These are phyloP conservation scores for Aporophyla nigra DNA, from an alignment of 2,888 invertebrate genomes.

Conservation along the genomic window DNA sequence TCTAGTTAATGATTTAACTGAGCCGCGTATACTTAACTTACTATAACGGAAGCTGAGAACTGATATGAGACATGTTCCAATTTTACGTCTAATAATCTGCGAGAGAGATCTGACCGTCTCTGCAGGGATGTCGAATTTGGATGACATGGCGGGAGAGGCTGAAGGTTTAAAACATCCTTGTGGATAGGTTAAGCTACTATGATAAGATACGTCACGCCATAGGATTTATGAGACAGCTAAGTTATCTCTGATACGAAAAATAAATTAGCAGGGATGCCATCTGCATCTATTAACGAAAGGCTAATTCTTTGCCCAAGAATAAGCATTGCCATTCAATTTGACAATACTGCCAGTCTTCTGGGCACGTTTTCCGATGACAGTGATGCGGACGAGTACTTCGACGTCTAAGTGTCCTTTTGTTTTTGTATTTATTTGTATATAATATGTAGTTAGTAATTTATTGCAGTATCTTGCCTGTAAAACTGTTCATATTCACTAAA, in stretches of 20 bases:
- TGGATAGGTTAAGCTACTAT: background rate
- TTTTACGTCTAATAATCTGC: constrained; percentile 19
- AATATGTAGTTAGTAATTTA: no score
- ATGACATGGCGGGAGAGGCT: background rate
- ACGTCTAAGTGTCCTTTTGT: no score
- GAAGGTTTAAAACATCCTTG: background rate
- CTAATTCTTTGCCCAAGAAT: no score
- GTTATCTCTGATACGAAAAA: constrained; percentile 5
- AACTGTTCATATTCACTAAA: background rate
- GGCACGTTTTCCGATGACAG: no score
- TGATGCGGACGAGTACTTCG: no score
- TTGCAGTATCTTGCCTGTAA: no score
- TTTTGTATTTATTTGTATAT: no score
- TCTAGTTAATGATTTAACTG: constrained; percentile 46
- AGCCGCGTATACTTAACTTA: constrained; percentile 13
- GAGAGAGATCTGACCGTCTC: background rate
- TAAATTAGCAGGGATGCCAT: background rate
- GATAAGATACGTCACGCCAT: constrained; percentile 27
- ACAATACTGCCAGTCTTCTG: no score
- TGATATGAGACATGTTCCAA: constrained; percentile 14
- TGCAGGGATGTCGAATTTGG: constrained; percentile 10
- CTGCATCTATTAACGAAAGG: background rate
- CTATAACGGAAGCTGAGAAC: constrained; percentile 14
- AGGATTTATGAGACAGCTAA: constrained; percentile 37
- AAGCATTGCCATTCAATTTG: no score